These are phyloP conservation scores for Pollachius pollachius DNA, from an alignment of 2,113 vertebrate genomes.

Conservation along the genomic window DNA sequence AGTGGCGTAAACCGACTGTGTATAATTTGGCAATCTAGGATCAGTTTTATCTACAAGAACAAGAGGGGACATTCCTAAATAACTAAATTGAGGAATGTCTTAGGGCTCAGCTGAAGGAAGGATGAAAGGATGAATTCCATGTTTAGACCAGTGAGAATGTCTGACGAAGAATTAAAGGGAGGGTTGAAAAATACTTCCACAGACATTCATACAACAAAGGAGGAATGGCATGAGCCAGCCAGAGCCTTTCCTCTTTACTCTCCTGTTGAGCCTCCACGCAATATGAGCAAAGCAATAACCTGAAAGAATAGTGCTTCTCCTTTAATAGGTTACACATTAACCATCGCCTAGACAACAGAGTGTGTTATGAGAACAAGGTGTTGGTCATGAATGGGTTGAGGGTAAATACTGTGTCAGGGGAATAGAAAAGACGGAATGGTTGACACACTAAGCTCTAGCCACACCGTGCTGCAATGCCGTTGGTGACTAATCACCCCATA, in stretches of 20 bases:
- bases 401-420: neutral
- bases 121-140: too few species aligned
- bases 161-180: too few species aligned
- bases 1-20: too few species aligned
- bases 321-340: slow-evolving; percentile 12
- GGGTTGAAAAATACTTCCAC: too few species aligned
- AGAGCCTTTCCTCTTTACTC: neutral
- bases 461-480: neutral
- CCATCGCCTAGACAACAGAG: slow-evolving; percentile 33
- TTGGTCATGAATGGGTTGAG: neutral
- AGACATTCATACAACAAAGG: too few species aligned
- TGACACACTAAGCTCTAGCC: slow-evolving; percentile 25
- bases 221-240: too few species aligned
- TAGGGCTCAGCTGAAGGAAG: too few species aligned
- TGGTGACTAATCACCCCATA: neutral
- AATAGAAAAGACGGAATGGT: neutral
- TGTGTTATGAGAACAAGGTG: slow-evolving; percentile 22
- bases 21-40: too few species aligned
- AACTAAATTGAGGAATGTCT: too few species aligned
- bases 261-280: neutral
- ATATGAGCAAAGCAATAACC: slow-evolving; percentile 6
- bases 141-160: too few species aligned
- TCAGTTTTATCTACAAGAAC: too few species aligned
- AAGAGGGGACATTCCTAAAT: too few species aligned
- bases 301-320: slow-evolving; percentile 29